Conservation (phyloP, 2,113 vertebrate species). For the Cyprinus carpio region DNA sequence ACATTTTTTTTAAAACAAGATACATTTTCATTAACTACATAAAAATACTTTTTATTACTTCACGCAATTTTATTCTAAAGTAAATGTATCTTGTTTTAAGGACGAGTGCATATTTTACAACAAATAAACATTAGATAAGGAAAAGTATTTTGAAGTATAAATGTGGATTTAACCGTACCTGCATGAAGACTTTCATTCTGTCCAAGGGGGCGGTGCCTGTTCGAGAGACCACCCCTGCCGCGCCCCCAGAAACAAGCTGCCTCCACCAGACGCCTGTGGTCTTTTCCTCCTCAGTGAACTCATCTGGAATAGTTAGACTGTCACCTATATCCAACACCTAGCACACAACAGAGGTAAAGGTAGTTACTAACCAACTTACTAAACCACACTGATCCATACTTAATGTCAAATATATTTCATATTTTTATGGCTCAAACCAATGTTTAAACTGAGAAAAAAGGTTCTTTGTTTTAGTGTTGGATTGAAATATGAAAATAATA, state of each 20-base stretch:
- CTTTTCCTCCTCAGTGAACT: slow-evolving; percentile 97
- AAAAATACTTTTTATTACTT: not conserved
- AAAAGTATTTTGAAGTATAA: not conserved
- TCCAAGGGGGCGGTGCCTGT: slow-evolving; percentile 95
- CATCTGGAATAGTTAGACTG: slow-evolving; percentile 93
- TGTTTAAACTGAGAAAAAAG: not conserved
- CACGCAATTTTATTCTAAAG: not conserved
- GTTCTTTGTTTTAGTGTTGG: not conserved
- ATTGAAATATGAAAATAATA: not conserved
- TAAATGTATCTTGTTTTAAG: not conserved
- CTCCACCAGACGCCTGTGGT: slow-evolving; percentile 91
- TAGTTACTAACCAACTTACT: not conserved
- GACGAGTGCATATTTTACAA: not conserved
- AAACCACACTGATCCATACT: not conserved
- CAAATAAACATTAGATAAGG: not conserved
- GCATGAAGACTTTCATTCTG: slow-evolving; percentile 98
- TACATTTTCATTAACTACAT: too few species aligned
- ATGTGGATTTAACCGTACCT: slow-evolving; percentile 74
- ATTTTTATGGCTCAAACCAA: not conserved
- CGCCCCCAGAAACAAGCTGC: slow-evolving; percentile 86
- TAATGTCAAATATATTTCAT: not conserved
- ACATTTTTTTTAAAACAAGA: too few species aligned
- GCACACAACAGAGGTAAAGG: not conserved
- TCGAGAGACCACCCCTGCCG: slow-evolving; percentile 91
- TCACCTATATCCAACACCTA: slow-evolving; percentile 97